phyloP scores from a whole-genome alignment of 2,113 vertebrate species.

The Typhlomys cinereus region DNA sequence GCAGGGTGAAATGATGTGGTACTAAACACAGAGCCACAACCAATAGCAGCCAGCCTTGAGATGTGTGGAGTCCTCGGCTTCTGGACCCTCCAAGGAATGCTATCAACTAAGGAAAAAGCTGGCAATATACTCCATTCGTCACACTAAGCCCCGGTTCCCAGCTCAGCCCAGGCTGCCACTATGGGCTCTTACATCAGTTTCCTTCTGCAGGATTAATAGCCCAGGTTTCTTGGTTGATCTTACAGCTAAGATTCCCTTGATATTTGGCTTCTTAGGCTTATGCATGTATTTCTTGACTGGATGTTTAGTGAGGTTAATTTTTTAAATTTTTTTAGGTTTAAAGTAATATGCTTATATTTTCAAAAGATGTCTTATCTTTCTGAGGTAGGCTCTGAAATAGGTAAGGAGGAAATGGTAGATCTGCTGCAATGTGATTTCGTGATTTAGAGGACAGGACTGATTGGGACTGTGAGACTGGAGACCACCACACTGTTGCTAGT shows the following conservation, averaged over 20 bases:
- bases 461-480: slow-evolving; percentile 13
- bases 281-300: background rate
- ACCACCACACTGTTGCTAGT: background rate
- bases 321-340: background rate
- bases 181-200: background rate
- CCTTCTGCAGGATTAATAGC: background rate
- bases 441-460: background rate
- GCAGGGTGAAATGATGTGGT: slow-evolving; percentile 40
- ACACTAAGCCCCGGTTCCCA: too few species aligned
- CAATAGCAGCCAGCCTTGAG: slow-evolving; percentile 34
- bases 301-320: background rate
- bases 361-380: slow-evolving; percentile 28
- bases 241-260: background rate
- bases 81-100: slow-evolving; percentile 24
- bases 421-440: background rate
- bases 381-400: background rate
- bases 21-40: slow-evolving; percentile 5
- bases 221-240: background rate
- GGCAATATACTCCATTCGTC: background rate
- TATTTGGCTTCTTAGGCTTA: slow-evolving; percentile 7
- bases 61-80: slow-evolving; percentile 24
- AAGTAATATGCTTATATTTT: background rate
- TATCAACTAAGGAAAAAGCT: background rate
- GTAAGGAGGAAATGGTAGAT: background rate
- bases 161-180: background rate